phyloP scores from a whole-genome alignment of 2,888 invertebrate genomes.

The Phragmatobia fuliginosa region DNA sequence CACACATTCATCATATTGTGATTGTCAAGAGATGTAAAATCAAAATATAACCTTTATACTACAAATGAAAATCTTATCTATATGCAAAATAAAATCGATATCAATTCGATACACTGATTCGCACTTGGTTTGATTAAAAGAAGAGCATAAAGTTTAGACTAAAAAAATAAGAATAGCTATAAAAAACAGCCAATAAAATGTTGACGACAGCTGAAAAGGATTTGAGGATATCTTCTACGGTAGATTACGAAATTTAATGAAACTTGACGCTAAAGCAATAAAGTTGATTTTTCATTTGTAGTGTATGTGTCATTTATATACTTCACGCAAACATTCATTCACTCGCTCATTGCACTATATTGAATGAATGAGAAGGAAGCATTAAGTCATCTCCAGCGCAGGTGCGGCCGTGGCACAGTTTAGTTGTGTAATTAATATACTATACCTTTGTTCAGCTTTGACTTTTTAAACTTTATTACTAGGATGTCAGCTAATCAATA shows the following conservation, averaged over 20 bases:
- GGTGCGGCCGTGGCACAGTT: no score
- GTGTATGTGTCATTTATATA: no score
- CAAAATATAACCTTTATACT: neutral
- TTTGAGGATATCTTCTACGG: neutral
- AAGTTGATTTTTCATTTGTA: neutral
- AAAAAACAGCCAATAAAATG: slow-evolving; percentile 13
- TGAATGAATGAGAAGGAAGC: no score
- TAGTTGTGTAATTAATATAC: no score
- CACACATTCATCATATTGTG: neutral
- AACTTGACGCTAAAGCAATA: neutral
- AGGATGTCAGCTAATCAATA: neutral
- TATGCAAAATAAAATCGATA: slow-evolving; percentile 13
- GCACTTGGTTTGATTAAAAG: slow-evolving; percentile 20
- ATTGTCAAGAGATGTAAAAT: neutral
- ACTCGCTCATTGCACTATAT: no score
- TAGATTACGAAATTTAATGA: neutral
- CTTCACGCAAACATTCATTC: no score
- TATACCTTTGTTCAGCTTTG: neutral
- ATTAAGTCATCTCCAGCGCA: no score
- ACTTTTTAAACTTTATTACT: neutral
- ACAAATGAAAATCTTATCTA: slow-evolving; percentile 4
- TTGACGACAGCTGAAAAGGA: slow-evolving; percentile 14
- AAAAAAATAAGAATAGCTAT: slow-evolving; percentile 13
- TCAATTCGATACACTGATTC: slow-evolving; percentile 19
- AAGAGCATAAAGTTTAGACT: slow-evolving; percentile 10